These are phyloP conservation scores for Vombatus ursinus DNA, from an alignment of 2,113 vertebrate genomes.

Conservation along the genomic window DNA sequence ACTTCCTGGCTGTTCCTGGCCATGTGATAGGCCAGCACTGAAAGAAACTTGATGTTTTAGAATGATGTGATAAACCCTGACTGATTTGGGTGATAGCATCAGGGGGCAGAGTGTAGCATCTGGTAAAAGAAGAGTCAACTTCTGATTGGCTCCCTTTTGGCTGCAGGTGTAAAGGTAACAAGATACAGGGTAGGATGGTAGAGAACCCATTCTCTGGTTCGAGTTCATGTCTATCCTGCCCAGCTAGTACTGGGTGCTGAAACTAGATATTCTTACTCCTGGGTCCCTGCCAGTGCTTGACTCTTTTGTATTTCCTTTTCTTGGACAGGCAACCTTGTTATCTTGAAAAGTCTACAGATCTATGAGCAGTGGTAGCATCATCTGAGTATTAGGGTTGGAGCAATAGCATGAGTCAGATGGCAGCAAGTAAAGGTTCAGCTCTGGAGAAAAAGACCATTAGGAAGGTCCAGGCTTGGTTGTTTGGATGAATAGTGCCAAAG, in stretches of 20 bases:
- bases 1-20: neutral
- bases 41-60: neutral
- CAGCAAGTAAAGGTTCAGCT: neutral
- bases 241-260: neutral
- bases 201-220: neutral
- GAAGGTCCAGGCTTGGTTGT: neutral
- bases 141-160: neutral
- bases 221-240: neutral
- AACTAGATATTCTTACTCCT: neutral
- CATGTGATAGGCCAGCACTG: too few species aligned
- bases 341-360: neutral
- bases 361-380: neutral
- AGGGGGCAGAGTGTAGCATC: neutral
- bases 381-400: neutral
- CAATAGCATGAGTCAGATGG: neutral
- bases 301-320: neutral
- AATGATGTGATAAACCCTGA: neutral
- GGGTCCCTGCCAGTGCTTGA: neutral
- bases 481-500: neutral
- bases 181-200: neutral
- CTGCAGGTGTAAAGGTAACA: neutral
- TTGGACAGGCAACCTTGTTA: neutral
- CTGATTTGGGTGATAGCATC: neutral
- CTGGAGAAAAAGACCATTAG: neutral
- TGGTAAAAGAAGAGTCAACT: neutral